These are phyloP conservation scores for Hystrix cristata DNA, from an alignment of 2,113 vertebrate species.

Conservation along the genomic window DNA sequence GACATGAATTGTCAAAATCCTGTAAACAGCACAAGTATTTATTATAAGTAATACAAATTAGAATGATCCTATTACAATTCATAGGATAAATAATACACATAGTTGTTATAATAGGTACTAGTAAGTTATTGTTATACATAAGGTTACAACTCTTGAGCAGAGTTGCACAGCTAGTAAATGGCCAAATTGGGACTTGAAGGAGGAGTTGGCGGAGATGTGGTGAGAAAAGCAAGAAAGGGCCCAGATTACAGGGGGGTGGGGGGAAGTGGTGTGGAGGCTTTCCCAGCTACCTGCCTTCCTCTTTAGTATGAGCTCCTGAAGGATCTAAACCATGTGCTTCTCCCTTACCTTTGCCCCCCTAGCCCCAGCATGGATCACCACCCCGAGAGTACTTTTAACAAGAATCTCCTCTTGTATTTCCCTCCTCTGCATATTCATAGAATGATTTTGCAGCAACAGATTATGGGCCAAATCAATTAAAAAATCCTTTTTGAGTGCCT, in stretches of 20 bases:
- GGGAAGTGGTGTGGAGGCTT: background rate
- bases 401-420: conserved; percentile 12
- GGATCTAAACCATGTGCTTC: background rate
- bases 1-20: conserved; percentile 45
- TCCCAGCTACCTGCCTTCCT: background rate
- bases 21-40: conserved; percentile 11
- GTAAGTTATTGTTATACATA: conserved; percentile 30
- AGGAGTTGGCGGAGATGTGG: background rate
- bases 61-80: conserved; percentile 2
- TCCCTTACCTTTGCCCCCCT: background rate
- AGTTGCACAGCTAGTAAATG: background rate
- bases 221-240: conserved; percentile 28
- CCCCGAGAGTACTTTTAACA: conserved; percentile 30
- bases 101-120: background rate
- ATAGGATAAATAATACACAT: background rate
- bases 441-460: conserved; percentile 23
- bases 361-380: background rate
- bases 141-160: background rate
- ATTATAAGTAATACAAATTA: conserved; percentile 42
- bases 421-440: conserved; percentile 1
- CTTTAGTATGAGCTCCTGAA: background rate
- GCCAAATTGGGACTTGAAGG: background rate
- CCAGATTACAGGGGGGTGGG: background rate
- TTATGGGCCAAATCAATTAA: conserved; percentile 43
- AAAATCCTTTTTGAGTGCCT: conserved; percentile 32